Evolutionary conservation across 2,797 vertebrate species (phyloP).

Genomic region (Leptoclinus maculatus): DNA sequence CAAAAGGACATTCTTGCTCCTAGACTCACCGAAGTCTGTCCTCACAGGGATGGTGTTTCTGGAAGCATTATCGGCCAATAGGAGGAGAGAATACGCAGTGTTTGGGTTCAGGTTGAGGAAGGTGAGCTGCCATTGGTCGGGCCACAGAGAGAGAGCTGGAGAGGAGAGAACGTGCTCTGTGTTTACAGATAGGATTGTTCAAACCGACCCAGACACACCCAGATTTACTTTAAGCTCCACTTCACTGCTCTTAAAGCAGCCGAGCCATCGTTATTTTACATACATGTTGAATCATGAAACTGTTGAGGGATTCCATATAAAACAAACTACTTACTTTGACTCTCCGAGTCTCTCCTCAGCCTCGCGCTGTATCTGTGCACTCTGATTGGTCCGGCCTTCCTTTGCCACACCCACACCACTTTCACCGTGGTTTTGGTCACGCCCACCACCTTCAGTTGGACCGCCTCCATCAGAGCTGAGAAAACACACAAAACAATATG

Average conservation of each 20-base stretch:
- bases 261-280: no score
- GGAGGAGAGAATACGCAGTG: slow-evolving; percentile 63
- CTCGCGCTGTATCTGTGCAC: slow-evolving; percentile 60
- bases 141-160: slow-evolving; percentile 62
- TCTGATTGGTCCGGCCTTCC: slow-evolving; percentile 11
- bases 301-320: background rate
- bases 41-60: slow-evolving; percentile 31
- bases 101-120: slow-evolving; percentile 61
- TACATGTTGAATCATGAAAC: background rate
- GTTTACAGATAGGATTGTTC: background rate
- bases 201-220: background rate
- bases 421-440: slow-evolving; percentile 51
- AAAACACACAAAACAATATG: background rate
- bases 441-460: slow-evolving; percentile 19
- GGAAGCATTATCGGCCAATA: slow-evolving; percentile 55
- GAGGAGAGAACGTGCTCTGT: background rate
- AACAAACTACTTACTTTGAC: slow-evolving; percentile 42
- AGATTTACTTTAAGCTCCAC: no score
- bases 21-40: slow-evolving; percentile 62
- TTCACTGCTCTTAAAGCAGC: background rate
- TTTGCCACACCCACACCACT: slow-evolving; percentile 64
- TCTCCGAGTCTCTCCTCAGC: slow-evolving; percentile 33
- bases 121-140: slow-evolving; percentile 53
- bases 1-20: background rate
- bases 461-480: slow-evolving; percentile 67